Evolutionary conservation across 37 sponge, comb jelly and placozoan species (phyloP), one percentile per base, ranked within the genome.

Genomic region (Ianthella basta): DNA sequence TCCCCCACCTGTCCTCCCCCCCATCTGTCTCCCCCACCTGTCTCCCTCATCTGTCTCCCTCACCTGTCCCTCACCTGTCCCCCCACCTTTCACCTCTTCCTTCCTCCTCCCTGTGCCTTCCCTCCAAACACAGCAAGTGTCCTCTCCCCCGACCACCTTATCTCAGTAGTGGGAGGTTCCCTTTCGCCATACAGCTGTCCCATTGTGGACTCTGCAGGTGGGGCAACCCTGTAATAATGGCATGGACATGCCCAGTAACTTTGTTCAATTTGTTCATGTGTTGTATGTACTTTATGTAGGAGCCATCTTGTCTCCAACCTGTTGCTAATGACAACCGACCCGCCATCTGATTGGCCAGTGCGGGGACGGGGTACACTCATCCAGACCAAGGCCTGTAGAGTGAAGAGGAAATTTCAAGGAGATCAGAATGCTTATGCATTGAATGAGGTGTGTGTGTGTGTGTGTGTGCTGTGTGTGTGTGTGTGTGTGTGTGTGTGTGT

Each of bases 251-350:
- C n/a, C 12, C 2, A 80, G 35, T 79, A 53, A 59, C 27, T 3
- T 60, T 4, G 6, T 21, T 10, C 44, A 27, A 32, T 80, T 83
- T 83, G 5, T 35, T 79, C 30, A 44, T n/a, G n/a, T n/a, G n/a
- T n/a, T n/a, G n/a, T n/a, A n/a, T n/a, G n/a, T n/a, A n/a, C n/a
- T 8, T 3, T 84, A 25, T 79, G 20, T 36, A 89, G 89, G 55
- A 27, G 24, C 29, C 66, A 55, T 25, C 20, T 29, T 0, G 94
- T 93, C 0, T 94, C 94, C n/a, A 27, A 75, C 8, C 63, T 95
- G 14, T 36, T 95, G 0, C 85, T 95, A 41, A 86, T 90, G 20
- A 95, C 94, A n/a, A 60, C 77, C 41, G 91, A 86, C 6, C 67
- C 86, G 4, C 96, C 94, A 27, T 54, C 55, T 8, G 84, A 59